Base-by-base conservation (phyloP, 2,888 invertebrate genomes). In the Drosophila histrio region DNA sequence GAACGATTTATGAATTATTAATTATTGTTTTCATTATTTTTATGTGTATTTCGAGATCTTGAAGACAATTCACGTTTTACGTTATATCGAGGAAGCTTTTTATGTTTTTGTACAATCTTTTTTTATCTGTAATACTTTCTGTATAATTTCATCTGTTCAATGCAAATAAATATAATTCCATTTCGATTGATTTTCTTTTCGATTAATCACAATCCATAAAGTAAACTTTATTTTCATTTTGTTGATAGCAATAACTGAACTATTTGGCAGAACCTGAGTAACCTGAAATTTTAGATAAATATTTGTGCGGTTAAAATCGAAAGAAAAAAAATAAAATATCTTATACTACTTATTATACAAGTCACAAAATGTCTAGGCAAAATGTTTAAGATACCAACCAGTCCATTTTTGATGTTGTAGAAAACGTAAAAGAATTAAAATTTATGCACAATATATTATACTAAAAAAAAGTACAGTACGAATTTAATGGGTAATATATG, bases 381-480 rank as follows among this genome's bases (percentile, higher is more conserved):
- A 62, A 60, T 62, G 19, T 58, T 49, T 43, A 72, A 47, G 26
- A 44, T 61, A 75, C 28, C 30, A 52, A 43, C 57, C 77, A 87
- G 81, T 82, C 82, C 82, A 82, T 82, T 82, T 79, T 82, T 76
- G 76, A 82, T 82, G 82, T 82, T 76, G 85, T 82, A 87, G 70
- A 21, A 47, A 39, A 54, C n/a, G 24, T 30, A 53, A 46, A 43
- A 36, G 26, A 56, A 21, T 17, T 32, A 22, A 43, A 47, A 24
- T 32, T 38, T 30, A 46, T 52, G 22, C 43, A 44, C 22, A 59
- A 38, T 41, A 15, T 24, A 39, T n/a, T 24, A 50, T 17, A 49
- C 17, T 22, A 41, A 57, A 70, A 49, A 41, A 57, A 70, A 49
- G 71, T 56, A 57, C 73, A 63, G 57, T 80, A 86, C 80, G 87